A percentile compares a stretch with the other conserved stretches of the same genome.
These are phyloP conservation scores for Cenopis cana DNA, from an alignment of 2,888 invertebrate species.

Conservation along the genomic window DNA sequence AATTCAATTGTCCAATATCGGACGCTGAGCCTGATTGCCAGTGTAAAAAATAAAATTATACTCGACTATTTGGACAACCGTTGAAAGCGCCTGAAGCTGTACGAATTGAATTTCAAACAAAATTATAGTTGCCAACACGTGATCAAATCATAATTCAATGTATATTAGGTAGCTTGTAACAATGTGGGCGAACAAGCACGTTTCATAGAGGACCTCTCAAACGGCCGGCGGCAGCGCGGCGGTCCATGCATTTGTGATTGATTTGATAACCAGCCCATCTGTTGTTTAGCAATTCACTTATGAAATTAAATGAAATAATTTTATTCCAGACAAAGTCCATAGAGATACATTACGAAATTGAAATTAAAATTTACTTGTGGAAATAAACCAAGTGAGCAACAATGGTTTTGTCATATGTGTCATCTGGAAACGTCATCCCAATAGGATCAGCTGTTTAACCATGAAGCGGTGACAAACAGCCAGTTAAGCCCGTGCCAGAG, in stretches of 20 bases:
- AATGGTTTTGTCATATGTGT: too few relatives aligned
- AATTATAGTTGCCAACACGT: constrained; percentile 33
- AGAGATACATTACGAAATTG: too few relatives aligned
- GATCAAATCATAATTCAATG: constrained; percentile 42
- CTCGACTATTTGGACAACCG: constrained; percentile 19
- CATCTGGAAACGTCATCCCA: too few relatives aligned
- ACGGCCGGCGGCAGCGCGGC: constrained; percentile 53
- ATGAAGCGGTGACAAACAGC: too few relatives aligned
- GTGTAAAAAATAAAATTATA: constrained; percentile 19
- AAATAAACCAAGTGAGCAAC: too few relatives aligned
- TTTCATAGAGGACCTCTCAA: constrained; percentile 42
- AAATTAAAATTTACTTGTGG: too few relatives aligned
- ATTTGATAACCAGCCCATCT: constrained; percentile 62
- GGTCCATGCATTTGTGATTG: constrained; percentile 77
- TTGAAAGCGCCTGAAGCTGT: constrained; percentile 23
- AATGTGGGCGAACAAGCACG: constrained; percentile 42
- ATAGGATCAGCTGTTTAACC: too few relatives aligned
- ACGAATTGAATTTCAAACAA: constrained; percentile 39
- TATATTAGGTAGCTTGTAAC: constrained; percentile 43
- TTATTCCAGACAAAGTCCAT: too few relatives aligned
- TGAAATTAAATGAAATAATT: too few relatives aligned
- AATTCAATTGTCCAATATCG: constrained; percentile 23
- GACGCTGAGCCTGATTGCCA: not conserved
- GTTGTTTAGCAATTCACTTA: constrained; percentile 57
- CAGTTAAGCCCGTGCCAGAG: too few relatives aligned